phyloP scores from a whole-genome alignment of 2,888 invertebrate species.

The Opisthograptis luteolata region DNA sequence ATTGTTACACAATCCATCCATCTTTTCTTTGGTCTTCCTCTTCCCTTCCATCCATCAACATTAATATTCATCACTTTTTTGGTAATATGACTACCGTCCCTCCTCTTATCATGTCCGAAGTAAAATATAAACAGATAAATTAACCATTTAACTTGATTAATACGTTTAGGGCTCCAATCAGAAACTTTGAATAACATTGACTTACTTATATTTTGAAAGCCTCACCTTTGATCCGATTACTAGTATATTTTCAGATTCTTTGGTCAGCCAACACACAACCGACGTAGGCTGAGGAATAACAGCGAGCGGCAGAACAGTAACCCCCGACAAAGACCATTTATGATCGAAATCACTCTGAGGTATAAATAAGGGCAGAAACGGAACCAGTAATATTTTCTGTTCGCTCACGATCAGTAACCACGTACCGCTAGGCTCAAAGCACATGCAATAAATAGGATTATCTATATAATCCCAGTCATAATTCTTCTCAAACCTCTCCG shows the following conservation, averaged over 20 bases:
- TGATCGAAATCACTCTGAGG: conserved; percentile 74
- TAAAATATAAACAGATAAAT: too few species aligned
- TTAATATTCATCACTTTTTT: too few species aligned
- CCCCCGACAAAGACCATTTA: conserved; percentile 78
- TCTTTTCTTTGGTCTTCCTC: too few species aligned
- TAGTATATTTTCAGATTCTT: conserved; percentile 88
- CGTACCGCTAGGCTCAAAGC: conserved; percentile 93
- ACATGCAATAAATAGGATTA: conserved; percentile 87
- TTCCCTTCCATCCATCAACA: too few species aligned
- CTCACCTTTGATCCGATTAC: conserved; percentile 87
- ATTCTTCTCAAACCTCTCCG: conserved; percentile 66
- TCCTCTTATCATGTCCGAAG: too few species aligned
- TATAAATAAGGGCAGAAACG: conserved; percentile 74
- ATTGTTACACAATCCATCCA: too few species aligned
- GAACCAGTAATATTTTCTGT: conserved; percentile 77
- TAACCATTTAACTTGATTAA: too few species aligned
- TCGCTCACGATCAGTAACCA: conserved; percentile 88
- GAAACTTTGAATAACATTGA: too few species aligned
- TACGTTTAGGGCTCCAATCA: too few species aligned
- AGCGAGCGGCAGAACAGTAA: conserved; percentile 73
- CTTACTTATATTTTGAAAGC: background rate
- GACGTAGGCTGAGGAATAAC: conserved; percentile 81
- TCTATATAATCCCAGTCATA: conserved; percentile 79
- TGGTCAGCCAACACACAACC: conserved; percentile 91
- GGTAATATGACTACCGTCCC: too few species aligned